phyloP scores from a whole-genome alignment of 2,113 vertebrate genomes.

The Nibea coibor region DNA sequence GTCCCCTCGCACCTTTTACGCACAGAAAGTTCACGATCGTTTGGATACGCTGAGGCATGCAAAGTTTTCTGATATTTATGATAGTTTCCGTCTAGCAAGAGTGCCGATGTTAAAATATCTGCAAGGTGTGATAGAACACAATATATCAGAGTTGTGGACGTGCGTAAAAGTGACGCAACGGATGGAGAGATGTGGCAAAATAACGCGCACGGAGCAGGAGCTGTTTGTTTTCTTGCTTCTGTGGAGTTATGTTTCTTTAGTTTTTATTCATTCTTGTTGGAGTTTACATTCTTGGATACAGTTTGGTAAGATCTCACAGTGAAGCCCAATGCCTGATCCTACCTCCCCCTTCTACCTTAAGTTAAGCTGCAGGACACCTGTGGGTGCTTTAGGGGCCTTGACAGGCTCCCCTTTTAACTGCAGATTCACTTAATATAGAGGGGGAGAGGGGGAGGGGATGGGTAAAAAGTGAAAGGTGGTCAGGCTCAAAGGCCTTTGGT shows the following conservation, averaged over 20 bases:
- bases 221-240: not conserved
- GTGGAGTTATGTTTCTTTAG: no score
- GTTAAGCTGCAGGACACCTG: slow-evolving; percentile 76
- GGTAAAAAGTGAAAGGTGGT: slow-evolving; percentile 75
- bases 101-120: not conserved
- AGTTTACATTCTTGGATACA: not conserved
- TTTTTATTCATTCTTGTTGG: not conserved
- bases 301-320: not conserved
- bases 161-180: slow-evolving; percentile 53
- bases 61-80: not conserved
- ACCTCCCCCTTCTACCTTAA: not conserved
- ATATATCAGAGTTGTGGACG: not conserved
- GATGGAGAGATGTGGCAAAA: slow-evolving; percentile 32
- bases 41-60: not conserved
- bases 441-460: slow-evolving; percentile 47
- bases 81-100: not conserved
- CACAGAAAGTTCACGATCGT: slow-evolving; percentile 11
- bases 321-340: not conserved
- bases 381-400: slow-evolving; percentile 66
- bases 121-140: not conserved
- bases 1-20: slow-evolving; percentile 51
- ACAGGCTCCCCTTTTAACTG: slow-evolving; percentile 56
- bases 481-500: slow-evolving; percentile 76
- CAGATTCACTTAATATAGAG: slow-evolving; percentile 64
- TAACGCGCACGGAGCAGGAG: not conserved